These are phyloP conservation scores for Boulengeromyrus knoepffleri DNA, from an alignment of 2,113 vertebrate genomes.

Conservation along the genomic window DNA sequence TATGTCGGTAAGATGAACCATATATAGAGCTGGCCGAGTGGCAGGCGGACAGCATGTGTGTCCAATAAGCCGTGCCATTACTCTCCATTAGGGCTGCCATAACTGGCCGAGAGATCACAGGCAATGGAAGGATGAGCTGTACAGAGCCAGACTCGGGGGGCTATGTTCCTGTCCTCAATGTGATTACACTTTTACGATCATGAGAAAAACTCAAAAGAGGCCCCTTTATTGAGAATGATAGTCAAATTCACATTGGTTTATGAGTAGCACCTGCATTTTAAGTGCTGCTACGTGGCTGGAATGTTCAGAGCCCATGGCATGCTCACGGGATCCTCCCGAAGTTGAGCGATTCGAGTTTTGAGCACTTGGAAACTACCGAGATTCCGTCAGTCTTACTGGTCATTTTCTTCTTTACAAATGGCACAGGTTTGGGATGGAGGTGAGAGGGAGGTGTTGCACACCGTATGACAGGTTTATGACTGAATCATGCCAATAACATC, in stretches of 20 bases:
- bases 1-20: neutral
- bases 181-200: slow-evolving; percentile 32
- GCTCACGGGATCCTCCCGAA: too few species aligned
- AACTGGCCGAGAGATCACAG: neutral
- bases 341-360: neutral
- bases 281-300: neutral
- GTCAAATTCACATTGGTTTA: slow-evolving; percentile 32
- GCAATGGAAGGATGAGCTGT: neutral
- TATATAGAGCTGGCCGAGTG: neutral
- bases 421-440: neutral
- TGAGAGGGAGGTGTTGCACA: neutral
- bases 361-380: neutral
- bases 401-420: neutral
- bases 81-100: slow-evolving; percentile 13
- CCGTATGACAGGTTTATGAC: neutral
- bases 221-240: slow-evolving; percentile 48
- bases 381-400: neutral
- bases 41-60: neutral
- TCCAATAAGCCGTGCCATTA: slow-evolving; percentile 2
- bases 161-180: slow-evolving; percentile 4
- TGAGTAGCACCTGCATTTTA: slow-evolving; percentile 11
- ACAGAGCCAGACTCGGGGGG: neutral
- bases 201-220: slow-evolving; percentile 24
- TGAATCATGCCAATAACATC: neutral
- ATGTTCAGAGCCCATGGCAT: neutral